Conservation (phyloP, 2,888 invertebrate genomes). For the Dryobota labecula region DNA sequence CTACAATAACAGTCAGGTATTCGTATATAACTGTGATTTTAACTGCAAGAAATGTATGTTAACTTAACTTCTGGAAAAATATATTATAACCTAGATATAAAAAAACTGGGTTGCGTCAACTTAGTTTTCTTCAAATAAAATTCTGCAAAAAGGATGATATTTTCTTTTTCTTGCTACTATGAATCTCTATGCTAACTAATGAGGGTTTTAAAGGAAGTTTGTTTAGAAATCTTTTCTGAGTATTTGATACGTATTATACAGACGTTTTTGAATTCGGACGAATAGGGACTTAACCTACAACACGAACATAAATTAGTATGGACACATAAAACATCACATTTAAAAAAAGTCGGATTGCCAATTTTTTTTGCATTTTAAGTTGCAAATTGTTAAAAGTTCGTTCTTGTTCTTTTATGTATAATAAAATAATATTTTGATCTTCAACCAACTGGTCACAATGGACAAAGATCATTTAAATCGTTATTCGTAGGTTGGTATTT, state of each 20-base stretch:
- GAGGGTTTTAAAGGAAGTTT: background rate
- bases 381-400: too few species aligned
- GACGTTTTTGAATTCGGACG: background rate
- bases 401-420: too few species aligned
- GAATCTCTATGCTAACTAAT: background rate
- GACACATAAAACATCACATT: background rate
- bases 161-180: slow-evolving; percentile 1
- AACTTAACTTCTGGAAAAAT: slow-evolving; percentile 19
- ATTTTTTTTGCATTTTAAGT: too few species aligned
- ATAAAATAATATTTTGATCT: background rate
- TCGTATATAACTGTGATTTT: slow-evolving; percentile 20
- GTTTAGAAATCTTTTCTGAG: background rate
- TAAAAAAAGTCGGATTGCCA: background rate
- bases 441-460: background rate
- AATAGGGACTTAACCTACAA: too few species aligned
- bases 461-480: background rate
- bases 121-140: slow-evolving; percentile 9
- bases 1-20: background rate
- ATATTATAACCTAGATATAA: background rate
- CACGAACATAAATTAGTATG: too few species aligned
- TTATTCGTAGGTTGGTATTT: background rate
- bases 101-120: slow-evolving; percentile 14
- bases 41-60: slow-evolving; percentile 3
- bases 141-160: slow-evolving; percentile 8
- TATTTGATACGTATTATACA: too few species aligned